phyloP scores from a whole-genome alignment of 2,888 invertebrate species.

The Chymomyza amoena region DNA sequence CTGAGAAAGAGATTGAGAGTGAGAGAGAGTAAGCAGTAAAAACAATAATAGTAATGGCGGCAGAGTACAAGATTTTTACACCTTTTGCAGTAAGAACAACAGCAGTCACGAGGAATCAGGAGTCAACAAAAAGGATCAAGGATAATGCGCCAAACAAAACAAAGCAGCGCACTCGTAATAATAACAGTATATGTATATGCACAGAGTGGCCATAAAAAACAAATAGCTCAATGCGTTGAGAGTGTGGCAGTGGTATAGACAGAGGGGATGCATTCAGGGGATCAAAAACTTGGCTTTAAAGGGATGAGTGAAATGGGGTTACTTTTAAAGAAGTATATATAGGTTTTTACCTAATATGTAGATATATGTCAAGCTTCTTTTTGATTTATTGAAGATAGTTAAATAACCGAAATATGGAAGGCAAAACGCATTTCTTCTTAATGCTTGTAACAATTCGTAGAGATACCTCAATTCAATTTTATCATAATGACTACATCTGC shows the following conservation, averaged over 20 bases:
- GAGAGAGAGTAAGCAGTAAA: slow-evolving; percentile 43
- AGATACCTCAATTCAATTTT: no score
- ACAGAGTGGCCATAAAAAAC: slow-evolving; percentile 39
- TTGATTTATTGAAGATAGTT: no score
- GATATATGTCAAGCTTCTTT: no score
- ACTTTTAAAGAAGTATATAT: no score
- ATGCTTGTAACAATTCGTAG: no score
- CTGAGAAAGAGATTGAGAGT: background rate
- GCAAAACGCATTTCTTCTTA: no score
- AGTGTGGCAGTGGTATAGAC: background rate
- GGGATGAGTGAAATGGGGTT: no score
- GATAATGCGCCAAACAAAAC: slow-evolving; percentile 26
- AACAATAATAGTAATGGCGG: slow-evolving; percentile 69
- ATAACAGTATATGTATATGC: slow-evolving; percentile 1
- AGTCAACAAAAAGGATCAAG: slow-evolving; percentile 47
- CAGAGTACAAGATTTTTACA: slow-evolving; percentile 58
- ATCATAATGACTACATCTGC: no score
- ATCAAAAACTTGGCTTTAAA: no score
- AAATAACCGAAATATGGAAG: no score
- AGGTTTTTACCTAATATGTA: no score
- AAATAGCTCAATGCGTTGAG: slow-evolving; percentile 57
- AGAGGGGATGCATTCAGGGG: no score
- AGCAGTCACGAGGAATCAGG: slow-evolving; percentile 5
- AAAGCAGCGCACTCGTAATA: slow-evolving; percentile 1
- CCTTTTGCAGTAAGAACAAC: slow-evolving; percentile 44